Base-by-base conservation (phyloP, 2,797 vertebrate species). In the Orientallactaga sibirica region DNA sequence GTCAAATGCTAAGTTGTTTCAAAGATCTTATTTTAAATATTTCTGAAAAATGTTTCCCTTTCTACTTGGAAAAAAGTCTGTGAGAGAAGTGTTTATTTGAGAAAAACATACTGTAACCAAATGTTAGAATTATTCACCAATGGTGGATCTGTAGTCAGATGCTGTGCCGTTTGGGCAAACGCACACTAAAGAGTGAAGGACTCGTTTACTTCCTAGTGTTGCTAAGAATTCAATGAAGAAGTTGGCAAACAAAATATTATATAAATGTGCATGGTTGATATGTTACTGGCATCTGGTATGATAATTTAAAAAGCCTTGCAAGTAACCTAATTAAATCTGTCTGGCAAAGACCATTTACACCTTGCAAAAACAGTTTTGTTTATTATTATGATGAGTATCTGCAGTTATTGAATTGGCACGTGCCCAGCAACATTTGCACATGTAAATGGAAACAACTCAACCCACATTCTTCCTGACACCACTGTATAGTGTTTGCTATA, bases 321-420 rank as follows among this genome's bases (percentile, higher is more conserved):
- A 95, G 68, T 85, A 83, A 88, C 43, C 76, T 88, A 91, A 93
- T 95, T 82, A 92, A 94, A 75, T 92, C 71, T 90, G 75, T 76
- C 92, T 95, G 95, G 71, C 84, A 93, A 93, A 96, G 91, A 93
- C 24, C 55, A 82, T 61, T 85, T 89, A 89, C 24, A 94, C 75
- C 76, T 94, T 94, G 82, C 15, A 91, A 58, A 91, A 95, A 93
- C 64, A 33, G 19, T 83, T 93, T 90, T 91, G 68, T 94, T 71
- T 92, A 90, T 71, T 92, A 90, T 70, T 90, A 25, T 73, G 86
- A 90, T 22, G 20, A 80, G n/a, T 86, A 77, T 91, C 58, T 87
- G 41, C 77, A 73, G 25, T 88, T 84, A 83, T 25, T 25, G 4
- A 14, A 25, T 12, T 84, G 90, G 92, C 74, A 9, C 41, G 10